Base-by-base conservation (phyloP, 2,888 invertebrate species). In the Dasysyrphus tricinctus region DNA sequence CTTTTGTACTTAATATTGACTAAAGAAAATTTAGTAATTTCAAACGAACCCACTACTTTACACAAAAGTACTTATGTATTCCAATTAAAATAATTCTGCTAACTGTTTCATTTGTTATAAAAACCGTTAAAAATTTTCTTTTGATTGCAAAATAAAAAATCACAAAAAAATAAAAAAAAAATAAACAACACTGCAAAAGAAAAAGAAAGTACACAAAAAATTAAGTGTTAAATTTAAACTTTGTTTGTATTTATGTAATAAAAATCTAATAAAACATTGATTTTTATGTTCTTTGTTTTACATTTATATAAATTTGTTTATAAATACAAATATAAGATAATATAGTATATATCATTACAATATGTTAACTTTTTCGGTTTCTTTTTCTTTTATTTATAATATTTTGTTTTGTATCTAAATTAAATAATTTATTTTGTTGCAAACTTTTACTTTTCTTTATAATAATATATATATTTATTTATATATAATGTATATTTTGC, bases 281-380 rank as follows among this genome's bases (percentile, higher is more conserved):
- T 70, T 74, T 69, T 57, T 77, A 37, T 75, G 78, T 65, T 80
- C 49, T 32, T 59, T 57, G n/a, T 76, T 76, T 79, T 73, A 80
- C 70, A 70, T 78, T 57, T 86, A 88, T 89, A 89, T 88, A 89
- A 89, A 88, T 88, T 88, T 88, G 82, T 89, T 88, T 88, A 88
- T 88, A 89, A 89, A 88, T 88, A 89, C 88, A 88, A 88, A 88
- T 89, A 88, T 83, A 88, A 88, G 88, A 88, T 88, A 88, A 88
- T 88, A 88, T 88, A 88, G 83, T 89, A 88, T 88, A 84, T 86
- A 84, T 84, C 69, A 88, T 88, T 88, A 85, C 87, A 88, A 88
- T 88, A 88, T 88, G 89, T 89, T 89, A 89, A 89, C 89, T 89
- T 88, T 88, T 88, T 80, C 86, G 80, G 85, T 88, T 88, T 88